Percentiles rank a stretch among this genome's conserved stretches.
Evolutionary conservation across 2,888 invertebrate species (phyloP).

Genomic region (Zeuzera pyrina): DNA sequence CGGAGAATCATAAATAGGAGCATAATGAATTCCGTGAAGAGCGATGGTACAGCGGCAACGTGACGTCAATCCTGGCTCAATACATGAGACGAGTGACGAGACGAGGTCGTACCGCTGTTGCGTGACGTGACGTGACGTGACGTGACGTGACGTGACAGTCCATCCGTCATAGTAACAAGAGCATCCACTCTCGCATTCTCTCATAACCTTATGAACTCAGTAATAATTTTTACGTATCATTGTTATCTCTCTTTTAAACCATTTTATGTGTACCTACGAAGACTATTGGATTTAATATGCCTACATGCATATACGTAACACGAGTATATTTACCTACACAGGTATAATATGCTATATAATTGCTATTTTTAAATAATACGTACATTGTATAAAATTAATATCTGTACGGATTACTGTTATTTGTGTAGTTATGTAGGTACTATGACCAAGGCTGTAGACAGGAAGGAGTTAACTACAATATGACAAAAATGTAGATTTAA

Average conservation of each 20-base stretch:
- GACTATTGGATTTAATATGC: too few species aligned
- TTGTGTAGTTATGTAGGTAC: too few species aligned
- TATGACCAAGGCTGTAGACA: too few species aligned
- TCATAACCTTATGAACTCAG: constrained; percentile 11
- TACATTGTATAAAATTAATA: too few species aligned
- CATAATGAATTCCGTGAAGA: constrained; percentile 38
- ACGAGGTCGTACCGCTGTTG: constrained; percentile 21
- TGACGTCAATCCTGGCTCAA: constrained; percentile 46
- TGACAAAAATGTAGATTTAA: too few species aligned
- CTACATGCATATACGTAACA: too few species aligned
- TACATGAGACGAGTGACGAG: constrained; percentile 33
- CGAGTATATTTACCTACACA: too few species aligned
- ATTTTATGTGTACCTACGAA: not conserved
- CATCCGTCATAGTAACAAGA: constrained; percentile 29
- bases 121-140: constrained; percentile 21
- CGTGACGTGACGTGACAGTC: constrained; percentile 11
- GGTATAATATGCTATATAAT: too few species aligned
- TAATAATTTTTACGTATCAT: constrained; percentile 13
- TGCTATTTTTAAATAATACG: too few species aligned
- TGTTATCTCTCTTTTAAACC: not conserved
- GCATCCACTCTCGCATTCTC: constrained; percentile 21
- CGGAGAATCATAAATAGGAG: constrained; percentile 5
- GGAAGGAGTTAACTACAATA: too few species aligned
- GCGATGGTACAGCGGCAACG: constrained; percentile 30
- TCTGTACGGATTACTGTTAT: too few species aligned